These are phyloP conservation scores for Paratrypauchen microcephalus DNA, from an alignment of 2,797 vertebrate species.

Conservation along the genomic window DNA sequence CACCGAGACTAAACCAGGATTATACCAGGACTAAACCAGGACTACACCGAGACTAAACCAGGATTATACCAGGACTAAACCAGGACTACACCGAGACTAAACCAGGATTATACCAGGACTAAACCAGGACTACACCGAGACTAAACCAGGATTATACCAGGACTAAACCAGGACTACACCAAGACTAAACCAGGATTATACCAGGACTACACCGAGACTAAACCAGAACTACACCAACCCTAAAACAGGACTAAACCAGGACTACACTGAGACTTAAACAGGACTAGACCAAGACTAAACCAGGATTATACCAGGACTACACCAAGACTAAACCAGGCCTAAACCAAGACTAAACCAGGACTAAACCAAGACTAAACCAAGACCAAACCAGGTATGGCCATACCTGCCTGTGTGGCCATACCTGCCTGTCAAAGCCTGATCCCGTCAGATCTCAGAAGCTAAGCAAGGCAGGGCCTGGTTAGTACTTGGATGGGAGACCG, in stretches of 20 bases:
- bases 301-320: neutral
- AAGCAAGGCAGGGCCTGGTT: no score
- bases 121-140: neutral
- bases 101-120: neutral
- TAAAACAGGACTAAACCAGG: neutral
- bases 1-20: neutral
- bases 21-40: no score
- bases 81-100: neutral
- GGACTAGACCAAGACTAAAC: no score
- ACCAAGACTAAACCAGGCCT: neutral
- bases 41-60: neutral
- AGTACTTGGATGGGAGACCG: no score
- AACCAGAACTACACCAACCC: no score
- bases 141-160: neutral
- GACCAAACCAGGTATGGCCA: no score
- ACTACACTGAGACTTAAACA: no score
- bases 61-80: neutral
- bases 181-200: no score
- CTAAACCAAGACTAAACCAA: neutral
- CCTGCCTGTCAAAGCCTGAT: no score
- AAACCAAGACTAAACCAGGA: neutral
- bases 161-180: neutral
- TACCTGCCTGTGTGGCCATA: no score
- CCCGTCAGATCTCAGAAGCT: no score
- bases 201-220: no score